Evolutionary conservation across 2,113 vertebrate genomes (phyloP).

Genomic region (Cavia aperea): DNA sequence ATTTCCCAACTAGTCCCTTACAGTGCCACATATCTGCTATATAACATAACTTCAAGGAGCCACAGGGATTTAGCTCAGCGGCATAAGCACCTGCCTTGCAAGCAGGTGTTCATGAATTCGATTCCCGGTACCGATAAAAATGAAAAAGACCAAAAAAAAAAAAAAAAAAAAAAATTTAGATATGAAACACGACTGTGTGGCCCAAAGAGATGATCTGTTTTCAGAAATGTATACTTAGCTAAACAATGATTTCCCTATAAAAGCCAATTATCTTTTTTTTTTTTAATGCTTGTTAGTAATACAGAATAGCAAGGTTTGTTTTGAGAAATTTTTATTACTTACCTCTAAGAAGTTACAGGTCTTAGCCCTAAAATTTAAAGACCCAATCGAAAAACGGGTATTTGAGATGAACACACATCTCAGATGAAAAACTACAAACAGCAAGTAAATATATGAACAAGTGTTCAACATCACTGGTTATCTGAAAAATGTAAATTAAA

Average conservation of each 20-base stretch:
- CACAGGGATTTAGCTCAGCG: background rate
- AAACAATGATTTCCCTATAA: constrained; percentile 40
- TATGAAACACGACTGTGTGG: constrained; percentile 15
- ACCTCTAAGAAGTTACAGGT: background rate
- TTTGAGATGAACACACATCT: too few species aligned
- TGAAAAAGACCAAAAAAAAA: too few species aligned
- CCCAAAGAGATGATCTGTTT: constrained; percentile 38
- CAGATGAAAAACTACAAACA: too few species aligned
- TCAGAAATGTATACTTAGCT: constrained; percentile 35
- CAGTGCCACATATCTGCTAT: constrained; percentile 10
- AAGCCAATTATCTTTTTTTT: constrained; percentile 29
- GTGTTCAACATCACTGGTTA: too few species aligned
- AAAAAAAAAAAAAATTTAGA: constrained; percentile 36
- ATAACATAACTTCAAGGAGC: constrained; percentile 10
- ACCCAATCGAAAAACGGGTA: too few species aligned
- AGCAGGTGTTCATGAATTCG: too few species aligned
- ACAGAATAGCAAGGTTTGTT: background rate
- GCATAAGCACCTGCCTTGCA: too few species aligned
- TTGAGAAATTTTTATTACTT: background rate
- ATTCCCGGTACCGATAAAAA: too few species aligned
- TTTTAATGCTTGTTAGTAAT: background rate
- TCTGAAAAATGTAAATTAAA: too few species aligned
- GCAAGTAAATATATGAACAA: too few species aligned
- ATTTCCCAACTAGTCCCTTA: constrained; percentile 40
- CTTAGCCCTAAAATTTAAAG: background rate